Evolutionary conservation across 2,113 vertebrate genomes (phyloP).

Genomic region (Thalassarche chlororhynchos): DNA sequence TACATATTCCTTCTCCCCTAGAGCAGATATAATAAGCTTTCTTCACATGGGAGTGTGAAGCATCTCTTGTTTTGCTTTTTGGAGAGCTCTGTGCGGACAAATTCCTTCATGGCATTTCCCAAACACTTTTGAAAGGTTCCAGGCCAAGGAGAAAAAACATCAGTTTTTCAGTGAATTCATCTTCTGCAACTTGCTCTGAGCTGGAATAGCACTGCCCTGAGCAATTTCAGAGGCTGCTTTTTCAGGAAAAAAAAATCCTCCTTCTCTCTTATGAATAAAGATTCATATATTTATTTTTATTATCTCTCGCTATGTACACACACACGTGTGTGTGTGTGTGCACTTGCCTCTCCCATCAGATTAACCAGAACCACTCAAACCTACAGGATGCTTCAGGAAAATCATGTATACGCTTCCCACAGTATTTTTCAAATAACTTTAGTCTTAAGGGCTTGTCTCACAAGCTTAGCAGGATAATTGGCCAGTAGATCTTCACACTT

Average conservation of each 20-base stretch:
- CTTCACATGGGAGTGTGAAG: background rate
- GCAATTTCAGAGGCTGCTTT: background rate
- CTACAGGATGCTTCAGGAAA: background rate
- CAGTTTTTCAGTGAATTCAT: background rate
- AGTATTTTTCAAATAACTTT: background rate
- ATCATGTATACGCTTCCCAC: background rate
- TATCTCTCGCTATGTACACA: background rate
- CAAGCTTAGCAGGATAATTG: background rate
- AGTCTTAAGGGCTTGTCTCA: background rate
- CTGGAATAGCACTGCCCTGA: background rate
- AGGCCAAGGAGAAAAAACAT: background rate
- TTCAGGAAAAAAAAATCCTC: background rate
- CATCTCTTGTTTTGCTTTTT: background rate
- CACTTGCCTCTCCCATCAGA: background rate
- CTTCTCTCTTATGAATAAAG: background rate
- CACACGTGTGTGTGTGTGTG: accelerated
- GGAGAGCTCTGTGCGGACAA: background rate
- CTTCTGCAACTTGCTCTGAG: background rate
- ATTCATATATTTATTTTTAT: background rate
- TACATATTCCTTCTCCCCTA: background rate
- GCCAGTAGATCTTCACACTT: background rate
- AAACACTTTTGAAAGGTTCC: background rate
- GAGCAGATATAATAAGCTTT: background rate
- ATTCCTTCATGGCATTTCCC: conserved; percentile 5
- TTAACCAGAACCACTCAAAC: background rate